Evolutionary conservation across 2,797 vertebrate genomes (phyloP).

Genomic region (Ambastaia sidthimunki): DNA sequence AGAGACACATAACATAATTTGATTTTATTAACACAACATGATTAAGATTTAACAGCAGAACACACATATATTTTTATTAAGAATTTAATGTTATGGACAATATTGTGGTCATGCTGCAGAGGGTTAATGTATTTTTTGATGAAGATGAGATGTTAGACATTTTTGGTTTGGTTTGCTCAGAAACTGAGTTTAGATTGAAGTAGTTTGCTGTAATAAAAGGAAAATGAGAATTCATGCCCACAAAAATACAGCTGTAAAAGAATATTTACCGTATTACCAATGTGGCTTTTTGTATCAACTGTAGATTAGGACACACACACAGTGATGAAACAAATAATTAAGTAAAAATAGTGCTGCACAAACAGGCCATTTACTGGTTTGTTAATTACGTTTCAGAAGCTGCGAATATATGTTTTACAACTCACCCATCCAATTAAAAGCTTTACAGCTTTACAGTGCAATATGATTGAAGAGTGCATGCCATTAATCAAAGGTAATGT

Average conservation of each 20-base stretch:
- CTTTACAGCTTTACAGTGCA: conserved; percentile 1
- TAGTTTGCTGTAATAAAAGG: conserved; percentile 8
- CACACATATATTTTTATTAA: conserved; percentile 1
- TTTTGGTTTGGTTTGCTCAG: conserved; percentile 7
- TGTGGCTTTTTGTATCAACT: not conserved
- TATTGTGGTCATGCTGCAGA: not conserved
- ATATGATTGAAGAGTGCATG: not conserved
- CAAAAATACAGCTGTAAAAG: not conserved
- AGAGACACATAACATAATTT: conserved; percentile 40
- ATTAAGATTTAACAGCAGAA: conserved; percentile 53
- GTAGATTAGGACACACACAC: not conserved
- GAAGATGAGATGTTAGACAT: not conserved
- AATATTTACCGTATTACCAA: not conserved
- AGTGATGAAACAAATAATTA: conserved; percentile 3
- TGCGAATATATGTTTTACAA: conserved; percentile 30
- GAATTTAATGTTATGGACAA: not conserved
- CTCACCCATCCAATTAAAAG: conserved; percentile 4
- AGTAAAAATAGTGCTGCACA: not conserved
- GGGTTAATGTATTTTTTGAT: conserved; percentile 10
- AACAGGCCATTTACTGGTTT: not conserved
- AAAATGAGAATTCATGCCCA: conserved; percentile 24
- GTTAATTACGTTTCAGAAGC: conserved; percentile 22
- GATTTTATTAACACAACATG: no score
- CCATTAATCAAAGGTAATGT: conserved; percentile 18
- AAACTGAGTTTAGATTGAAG: conserved; percentile 2